phyloP scores from a whole-genome alignment of 2,888 invertebrate genomes.

The Dioctria linearis region DNA sequence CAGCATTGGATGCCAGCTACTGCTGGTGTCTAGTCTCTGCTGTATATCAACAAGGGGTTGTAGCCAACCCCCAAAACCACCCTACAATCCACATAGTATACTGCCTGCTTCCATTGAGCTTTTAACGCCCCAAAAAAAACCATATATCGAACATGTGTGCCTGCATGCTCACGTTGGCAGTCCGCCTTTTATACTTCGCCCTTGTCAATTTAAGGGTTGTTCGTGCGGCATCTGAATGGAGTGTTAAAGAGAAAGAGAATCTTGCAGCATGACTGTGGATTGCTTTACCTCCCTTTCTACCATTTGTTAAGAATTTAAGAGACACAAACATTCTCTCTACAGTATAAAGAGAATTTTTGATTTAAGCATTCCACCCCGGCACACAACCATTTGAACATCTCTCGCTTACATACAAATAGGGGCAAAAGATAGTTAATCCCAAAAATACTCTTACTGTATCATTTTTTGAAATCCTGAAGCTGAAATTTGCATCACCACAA shows the following conservation, averaged over 20 bases:
- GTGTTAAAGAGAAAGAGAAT: slow-evolving; percentile 19
- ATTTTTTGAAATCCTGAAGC: too few relatives aligned
- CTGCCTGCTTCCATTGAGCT: slow-evolving; percentile 37
- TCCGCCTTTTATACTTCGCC: slow-evolving; percentile 1
- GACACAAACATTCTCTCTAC: neutral
- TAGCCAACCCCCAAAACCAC: slow-evolving; percentile 13
- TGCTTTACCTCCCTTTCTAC: too few relatives aligned
- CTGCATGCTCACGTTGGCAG: slow-evolving; percentile 39
- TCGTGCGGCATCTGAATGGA: slow-evolving; percentile 29
- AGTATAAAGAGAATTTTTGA: too few relatives aligned
- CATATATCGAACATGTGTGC: slow-evolving; percentile 14
- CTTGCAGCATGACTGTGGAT: too few relatives aligned
- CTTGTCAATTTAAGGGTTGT: slow-evolving; percentile 7
- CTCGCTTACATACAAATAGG: too few relatives aligned
- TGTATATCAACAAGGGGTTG: slow-evolving; percentile 30
- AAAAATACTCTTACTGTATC: neutral
- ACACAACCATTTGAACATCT: neutral
- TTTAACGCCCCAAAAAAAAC: slow-evolving; percentile 29
- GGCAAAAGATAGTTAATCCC: neutral
- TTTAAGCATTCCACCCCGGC: neutral
- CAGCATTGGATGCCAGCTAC: slow-evolving; percentile 22
- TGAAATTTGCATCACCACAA: neutral
- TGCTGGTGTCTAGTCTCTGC: slow-evolving; percentile 37
- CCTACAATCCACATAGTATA: neutral
- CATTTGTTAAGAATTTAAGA: neutral